Evolutionary conservation across 1,140 invertebrate genomes (phyloP), one percentile per base, ranked within the genome.

Genomic region (Xylocopa sonorina): DNA sequence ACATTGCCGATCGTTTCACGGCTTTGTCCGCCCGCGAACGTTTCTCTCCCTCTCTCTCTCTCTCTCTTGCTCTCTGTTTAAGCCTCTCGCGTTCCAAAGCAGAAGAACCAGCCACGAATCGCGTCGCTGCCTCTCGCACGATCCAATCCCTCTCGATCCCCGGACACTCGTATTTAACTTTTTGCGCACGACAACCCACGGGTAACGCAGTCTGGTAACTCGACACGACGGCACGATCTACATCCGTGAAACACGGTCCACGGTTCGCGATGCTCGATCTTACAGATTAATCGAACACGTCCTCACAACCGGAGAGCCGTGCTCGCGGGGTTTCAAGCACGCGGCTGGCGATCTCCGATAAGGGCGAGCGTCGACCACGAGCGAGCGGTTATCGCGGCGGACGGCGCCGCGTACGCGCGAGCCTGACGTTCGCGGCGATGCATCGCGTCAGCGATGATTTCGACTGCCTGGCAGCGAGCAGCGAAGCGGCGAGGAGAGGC

Each of bases 361-460:
- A 55, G 2, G 32, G 16, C n/a, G 27, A 10, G 0, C 55, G 27
- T 9, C 9, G 5, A 7, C 1, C 6, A 14, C 16, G 0, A 21
- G 0, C 1, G 16, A 27, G 7, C 12, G 1, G 3, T 18, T 18
- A 1, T 1, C 43, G 43, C 12, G n/a, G 0, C 10, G 58, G 24
- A 38, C 4, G 7, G 21, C n/a, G n/a, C 5, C 3, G 53, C n/a
- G 24, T 14, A 27, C 32, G 29, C 46, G 6, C 41, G 48, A 53
- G 27, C 3, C n/a, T 3, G 3, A 64, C 27, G n/a, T 32, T 50
- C 63, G 32, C 32, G 24, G 51, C 63, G 51, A 41, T 51, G 72
- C 73, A 72, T 80, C 55, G 46, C 67, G 66, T 80, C 41, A 55
- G 51, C 46, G 29, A n/a, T 27, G 38, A n/a, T 74, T 80, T 57